Evolutionary conservation across 2,797 vertebrate genomes (phyloP), one percentile per base, ranked within the genome.

Genomic region (Siniperca obscura): DNA sequence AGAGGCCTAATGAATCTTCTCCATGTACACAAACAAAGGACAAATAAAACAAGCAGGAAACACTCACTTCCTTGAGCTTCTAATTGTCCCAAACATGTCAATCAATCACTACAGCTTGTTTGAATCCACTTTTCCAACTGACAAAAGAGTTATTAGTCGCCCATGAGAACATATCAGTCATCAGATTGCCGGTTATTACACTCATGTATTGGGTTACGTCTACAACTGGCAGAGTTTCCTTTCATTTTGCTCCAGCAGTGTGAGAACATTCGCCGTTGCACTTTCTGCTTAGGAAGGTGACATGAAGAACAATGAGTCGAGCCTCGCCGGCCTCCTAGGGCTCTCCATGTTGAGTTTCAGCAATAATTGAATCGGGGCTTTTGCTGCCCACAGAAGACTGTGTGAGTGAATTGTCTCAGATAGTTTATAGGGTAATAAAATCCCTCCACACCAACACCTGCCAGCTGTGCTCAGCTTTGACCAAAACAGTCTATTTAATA

Each of bases 341-440:
- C 81, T 81, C 76, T 75, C 85, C 70, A 12, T 61, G 83, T 76
- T 71, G 81, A 68, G 88, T 70, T 87, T 82, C 80, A 55, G 81
- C 80, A 56, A 84, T 91, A 90, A 93, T 92, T 92, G 91, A 91
- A 88, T 93, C 59, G 70, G 86, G 80, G 82, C 67, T 84, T 88
- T 91, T 75, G 82, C 84, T 74, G 81, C 77, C 81, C 83, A 75
- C 86, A 89, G 86, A 90, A 89, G 89, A 92, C 62, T 60, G 80
- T 66, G 84, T 78, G 84, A 90, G 87, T 86, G 87, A 87, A 94
- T 93, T 90, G 91, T 87, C 89, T 83, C 53, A 7, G 86, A 84
- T 92, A 86, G 92, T 95, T 95, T 94, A 94, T 90, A 86, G 84
- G 83, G 86, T 92, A 91, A 94, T 94, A 93, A 95, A 95, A 86